These are phyloP conservation scores for Cairina moschata DNA, from an alignment of 2,113 vertebrate species.

Conservation along the genomic window DNA sequence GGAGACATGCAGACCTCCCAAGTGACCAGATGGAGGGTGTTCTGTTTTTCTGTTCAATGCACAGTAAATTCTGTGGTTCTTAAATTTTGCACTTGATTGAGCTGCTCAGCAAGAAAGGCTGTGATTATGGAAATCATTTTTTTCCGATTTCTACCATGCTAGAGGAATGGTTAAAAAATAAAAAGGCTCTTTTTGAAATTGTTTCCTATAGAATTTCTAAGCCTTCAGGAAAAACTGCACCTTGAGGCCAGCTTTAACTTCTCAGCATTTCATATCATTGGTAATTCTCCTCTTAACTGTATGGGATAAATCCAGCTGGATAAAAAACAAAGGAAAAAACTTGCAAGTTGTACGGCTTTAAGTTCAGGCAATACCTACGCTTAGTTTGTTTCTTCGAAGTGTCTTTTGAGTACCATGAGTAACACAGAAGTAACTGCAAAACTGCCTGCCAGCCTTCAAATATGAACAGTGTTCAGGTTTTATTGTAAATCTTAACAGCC, in stretches of 20 bases:
- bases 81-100: not conserved
- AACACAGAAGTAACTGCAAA: not conserved
- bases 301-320: not conserved
- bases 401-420: not conserved
- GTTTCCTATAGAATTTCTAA: not conserved
- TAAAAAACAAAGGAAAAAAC: too few relatives aligned
- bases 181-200: not conserved
- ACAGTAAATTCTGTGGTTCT: not conserved
- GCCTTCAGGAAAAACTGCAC: not conserved
- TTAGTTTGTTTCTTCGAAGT: not conserved
- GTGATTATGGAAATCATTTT: not conserved
- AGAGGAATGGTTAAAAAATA: not conserved
- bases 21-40: not conserved
- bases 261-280: not conserved
- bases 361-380: not conserved
- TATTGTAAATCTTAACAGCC: not conserved
- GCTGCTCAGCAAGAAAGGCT: not conserved
- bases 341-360: not conserved
- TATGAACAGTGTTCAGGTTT: not conserved
- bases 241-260: not conserved
- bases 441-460: not conserved
- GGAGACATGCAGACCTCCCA: rapidly evolving
- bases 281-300: not conserved
- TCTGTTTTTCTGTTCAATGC: not conserved
- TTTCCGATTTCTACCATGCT: not conserved